Conservation (phyloP, 2,113 vertebrate species). For the Anhinga anhinga region DNA sequence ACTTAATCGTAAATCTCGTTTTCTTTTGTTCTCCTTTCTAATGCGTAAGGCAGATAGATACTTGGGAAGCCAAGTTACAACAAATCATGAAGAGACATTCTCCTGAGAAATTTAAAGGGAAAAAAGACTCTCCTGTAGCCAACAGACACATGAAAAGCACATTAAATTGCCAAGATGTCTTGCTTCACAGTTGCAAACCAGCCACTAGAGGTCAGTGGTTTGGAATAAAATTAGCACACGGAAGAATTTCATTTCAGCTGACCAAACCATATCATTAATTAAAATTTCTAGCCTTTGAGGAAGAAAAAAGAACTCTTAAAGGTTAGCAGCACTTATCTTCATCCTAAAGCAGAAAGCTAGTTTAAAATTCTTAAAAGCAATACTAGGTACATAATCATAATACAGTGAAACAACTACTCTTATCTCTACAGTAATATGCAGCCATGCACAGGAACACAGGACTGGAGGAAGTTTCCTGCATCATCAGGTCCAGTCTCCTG, state of each 20-base stretch:
- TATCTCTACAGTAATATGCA: neutral
- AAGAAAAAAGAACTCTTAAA: neutral
- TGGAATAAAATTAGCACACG: neutral
- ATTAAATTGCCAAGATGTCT: neutral
- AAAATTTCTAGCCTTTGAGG: neutral
- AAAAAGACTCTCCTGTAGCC: neutral
- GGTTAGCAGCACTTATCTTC: neutral
- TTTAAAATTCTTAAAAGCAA: neutral
- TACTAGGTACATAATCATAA: neutral
- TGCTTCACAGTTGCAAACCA: neutral
- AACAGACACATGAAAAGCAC: neutral
- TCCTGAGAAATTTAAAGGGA: neutral
- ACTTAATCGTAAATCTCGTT: neutral
- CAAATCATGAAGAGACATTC: neutral
- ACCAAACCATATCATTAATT: neutral
- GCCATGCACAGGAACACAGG: neutral
- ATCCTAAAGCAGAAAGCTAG: neutral
- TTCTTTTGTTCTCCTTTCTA: neutral
- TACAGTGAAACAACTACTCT: neutral
- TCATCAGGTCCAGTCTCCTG: neutral
- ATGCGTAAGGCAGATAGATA: neutral
- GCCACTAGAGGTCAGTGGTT: constrained; percentile 47
- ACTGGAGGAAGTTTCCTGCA: neutral
- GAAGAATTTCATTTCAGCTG: neutral
- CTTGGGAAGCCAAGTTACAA: neutral